Base-by-base conservation (phyloP, 2,888 invertebrate species). In the Chromoteleia sp. region DNA sequence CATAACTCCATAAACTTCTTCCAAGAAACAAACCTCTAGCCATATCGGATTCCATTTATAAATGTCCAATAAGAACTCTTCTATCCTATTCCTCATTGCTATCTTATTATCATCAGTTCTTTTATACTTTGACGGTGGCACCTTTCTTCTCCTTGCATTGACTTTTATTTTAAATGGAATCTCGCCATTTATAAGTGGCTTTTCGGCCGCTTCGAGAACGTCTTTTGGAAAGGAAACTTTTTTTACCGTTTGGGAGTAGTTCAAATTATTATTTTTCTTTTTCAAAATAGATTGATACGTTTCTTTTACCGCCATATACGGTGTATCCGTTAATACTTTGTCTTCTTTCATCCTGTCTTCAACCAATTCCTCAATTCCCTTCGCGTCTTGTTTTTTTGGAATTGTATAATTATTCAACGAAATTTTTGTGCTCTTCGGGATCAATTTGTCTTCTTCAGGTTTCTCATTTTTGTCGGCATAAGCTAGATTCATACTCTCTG, bases 11-110 rank as follows among this genome's bases (percentile, higher is more conserved):
- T n/a, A n/a, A n/a, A n/a, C n/a, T n/a, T n/a, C n/a, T n/a, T n/a
- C n/a, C n/a, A 36, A 50, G 14, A 1, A 19, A 56, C 58, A 41
- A 41, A 89, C 89, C 77, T 93, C 90, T 1, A 96, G 87, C 96
- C 95, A 96, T 21, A 93, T 92, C 6, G 95, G 94, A 85, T 94
- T 94, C 96, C 96, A 96, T 0, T 68, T 85, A 3, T 95, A 92
- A 81, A 96, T 93, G 81, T 93, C 93, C 81, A 93, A 91, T 21
- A 94, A 89, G 8, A 94, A 93, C 45, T 93, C 91, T 81, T 91
- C 88, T 5, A 74, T 74, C 33, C 12, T 39, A 2, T 43, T 12
- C 14, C 19, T 45, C 3, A 36, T 14, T 7, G 17, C 50, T 7
- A 43, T 29, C 7, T 39, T 73, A 30, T 73, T 39, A 3, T 89